phyloP scores from a whole-genome alignment of 1,140 invertebrate species.

The Drosophila takahashii region DNA sequence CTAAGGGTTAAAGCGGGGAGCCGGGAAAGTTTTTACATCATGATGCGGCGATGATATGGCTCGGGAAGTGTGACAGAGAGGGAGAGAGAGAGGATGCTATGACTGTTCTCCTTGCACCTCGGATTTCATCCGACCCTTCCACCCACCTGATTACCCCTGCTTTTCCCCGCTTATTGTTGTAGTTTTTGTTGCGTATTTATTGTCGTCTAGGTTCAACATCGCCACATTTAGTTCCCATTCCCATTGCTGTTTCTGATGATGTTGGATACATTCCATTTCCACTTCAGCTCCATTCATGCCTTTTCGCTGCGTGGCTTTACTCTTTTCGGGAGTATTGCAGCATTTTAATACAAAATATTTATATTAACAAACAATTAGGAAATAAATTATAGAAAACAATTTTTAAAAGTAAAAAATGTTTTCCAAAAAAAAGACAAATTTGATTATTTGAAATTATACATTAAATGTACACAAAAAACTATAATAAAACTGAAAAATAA shows the following conservation, averaged over 20 bases:
- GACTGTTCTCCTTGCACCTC: neutral
- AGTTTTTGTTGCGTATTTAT: slow-evolving; percentile 69
- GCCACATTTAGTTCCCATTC: slow-evolving; percentile 13
- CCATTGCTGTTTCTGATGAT: slow-evolving; percentile 31
- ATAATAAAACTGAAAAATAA: too few species aligned
- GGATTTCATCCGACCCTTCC: slow-evolving; percentile 23
- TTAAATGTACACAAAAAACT: too few species aligned
- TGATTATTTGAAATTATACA: neutral
- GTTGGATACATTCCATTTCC: slow-evolving; percentile 35
- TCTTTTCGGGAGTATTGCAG: neutral
- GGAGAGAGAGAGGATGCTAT: slow-evolving; percentile 24
- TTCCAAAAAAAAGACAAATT: too few species aligned
- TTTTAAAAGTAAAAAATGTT: neutral
- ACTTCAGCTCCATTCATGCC: slow-evolving; percentile 7
- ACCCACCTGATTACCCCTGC: slow-evolving; percentile 27
- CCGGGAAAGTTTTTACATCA: slow-evolving; percentile 79
- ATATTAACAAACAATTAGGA: too few species aligned
- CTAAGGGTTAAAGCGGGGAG: slow-evolving; percentile 48
- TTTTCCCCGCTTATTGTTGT: slow-evolving; percentile 18
- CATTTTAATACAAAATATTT: neutral
- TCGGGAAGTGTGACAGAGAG: slow-evolving; percentile 27
- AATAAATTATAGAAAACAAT: neutral
- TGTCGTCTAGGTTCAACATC: slow-evolving; percentile 65
- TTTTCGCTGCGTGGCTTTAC: neutral
- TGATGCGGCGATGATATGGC: slow-evolving; percentile 80